Percentiles rank a stretch among this genome's conserved stretches.
Evolutionary conservation across 2,888 invertebrate species (phyloP).

Genomic region (Orchesella flavescens): DNA sequence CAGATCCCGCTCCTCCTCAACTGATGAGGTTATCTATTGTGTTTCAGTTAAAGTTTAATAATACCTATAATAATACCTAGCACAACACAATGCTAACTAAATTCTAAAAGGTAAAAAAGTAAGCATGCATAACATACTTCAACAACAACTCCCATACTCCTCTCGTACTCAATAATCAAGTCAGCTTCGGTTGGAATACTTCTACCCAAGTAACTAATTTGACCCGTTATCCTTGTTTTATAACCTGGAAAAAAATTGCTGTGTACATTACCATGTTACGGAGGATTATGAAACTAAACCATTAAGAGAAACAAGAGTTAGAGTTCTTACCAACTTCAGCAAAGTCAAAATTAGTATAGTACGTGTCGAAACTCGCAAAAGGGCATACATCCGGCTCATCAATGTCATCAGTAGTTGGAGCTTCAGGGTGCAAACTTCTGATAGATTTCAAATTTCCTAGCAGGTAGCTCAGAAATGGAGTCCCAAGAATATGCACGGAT

Average conservation of each 20-base stretch:
- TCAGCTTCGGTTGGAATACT: constrained; percentile 67
- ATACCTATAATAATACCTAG: too few species aligned
- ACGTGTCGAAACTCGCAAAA: constrained; percentile 59
- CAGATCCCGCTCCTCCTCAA: constrained; percentile 57
- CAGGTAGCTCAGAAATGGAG: constrained; percentile 48
- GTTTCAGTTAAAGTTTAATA: too few species aligned
- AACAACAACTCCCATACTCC: constrained; percentile 61
- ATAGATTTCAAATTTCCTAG: constrained; percentile 54
- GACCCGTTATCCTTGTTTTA: constrained; percentile 63
- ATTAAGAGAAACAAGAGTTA: too few species aligned
- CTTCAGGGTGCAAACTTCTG: constrained; percentile 27
- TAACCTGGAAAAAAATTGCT: constrained; percentile 24
- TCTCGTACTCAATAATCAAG: constrained; percentile 66
- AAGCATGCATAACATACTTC: constrained; percentile 34
- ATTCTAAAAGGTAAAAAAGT: constrained; percentile 28
- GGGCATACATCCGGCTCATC: constrained; percentile 61
- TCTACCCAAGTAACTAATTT: constrained; percentile 65
- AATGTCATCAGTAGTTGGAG: not conserved
- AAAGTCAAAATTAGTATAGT: constrained; percentile 61
- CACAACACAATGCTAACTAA: too few species aligned
- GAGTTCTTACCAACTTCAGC: constrained; percentile 64
- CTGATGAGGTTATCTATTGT: constrained; percentile 1
- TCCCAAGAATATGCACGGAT: constrained; percentile 18
- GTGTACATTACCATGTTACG: too few species aligned
- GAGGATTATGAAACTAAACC: too few species aligned